Evolutionary conservation across 2,888 invertebrate species (phyloP), one percentile per base, ranked within the genome.

Genomic region (Cerastis rubricosa): DNA sequence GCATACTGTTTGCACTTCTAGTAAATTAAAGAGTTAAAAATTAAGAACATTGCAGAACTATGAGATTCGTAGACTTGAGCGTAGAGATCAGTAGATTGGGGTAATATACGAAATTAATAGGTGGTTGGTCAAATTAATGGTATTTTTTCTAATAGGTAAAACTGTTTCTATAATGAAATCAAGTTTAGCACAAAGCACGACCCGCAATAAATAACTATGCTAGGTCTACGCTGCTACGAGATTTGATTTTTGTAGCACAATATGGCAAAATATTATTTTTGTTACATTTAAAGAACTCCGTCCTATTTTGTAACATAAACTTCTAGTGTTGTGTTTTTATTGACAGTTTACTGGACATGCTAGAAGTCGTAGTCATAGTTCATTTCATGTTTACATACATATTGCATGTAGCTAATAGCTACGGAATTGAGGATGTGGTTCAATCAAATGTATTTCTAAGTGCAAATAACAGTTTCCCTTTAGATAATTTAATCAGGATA

Each of bases 191-290:
- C 14, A 25, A 59, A 17, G 45, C 8, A 57, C 1, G 35, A 49
- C 17, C 35, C 25, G 40, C 5, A 65, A 25, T 19, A 35, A 49
- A 25, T 8, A 45, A 68, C 11, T 57, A 35, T n/a, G 25, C 19
- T 7, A 35, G 35, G 76, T 7, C 77, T 82, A 82, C 77, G 76
- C 83, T 22, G 67, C 78, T 76, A 76, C 63, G 83, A 47, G 45
- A 19, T 76, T 49, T 14, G n/a, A 19, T 82, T 57, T 75, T 40
- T 73, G 35, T 40, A 51, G 45, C 25, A 35, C 19, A n/a, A 65
- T 59, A 51, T 45, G 12, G 0, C 1, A 22, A 71, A 43, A 43
- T 29, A 49, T 19, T n/a, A n/a, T 29, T 19, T 63, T 61, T 14
- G 9, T 19, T 14, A 11, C 0, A 40, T 78, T 49, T 40, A n/a